Evolutionary conservation across 2,888 invertebrate species (phyloP).

Genomic region (Coleophora flavipennella): DNA sequence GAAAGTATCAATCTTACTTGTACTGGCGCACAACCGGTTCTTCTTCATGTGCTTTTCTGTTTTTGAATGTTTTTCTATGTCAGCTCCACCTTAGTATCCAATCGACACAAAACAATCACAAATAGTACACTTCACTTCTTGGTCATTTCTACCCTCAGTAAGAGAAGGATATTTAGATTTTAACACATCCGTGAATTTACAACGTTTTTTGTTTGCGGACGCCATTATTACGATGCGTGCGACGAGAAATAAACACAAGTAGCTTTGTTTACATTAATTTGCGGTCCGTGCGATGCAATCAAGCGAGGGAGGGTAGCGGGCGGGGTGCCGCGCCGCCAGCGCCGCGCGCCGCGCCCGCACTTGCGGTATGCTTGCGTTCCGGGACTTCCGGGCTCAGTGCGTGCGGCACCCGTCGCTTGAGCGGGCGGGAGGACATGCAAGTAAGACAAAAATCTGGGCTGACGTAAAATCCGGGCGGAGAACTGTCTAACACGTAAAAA

Average conservation of each 20-base stretch:
- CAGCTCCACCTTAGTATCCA: no score
- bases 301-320: neutral
- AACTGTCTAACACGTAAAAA: neutral
- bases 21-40: no score
- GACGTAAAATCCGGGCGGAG: conserved; percentile 1
- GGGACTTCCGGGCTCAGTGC: neutral
- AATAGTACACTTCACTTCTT: no score
- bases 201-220: conserved; percentile 2
- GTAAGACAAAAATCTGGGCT: conserved; percentile 1
- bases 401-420: conserved; percentile 1
- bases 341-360: conserved; percentile 1
- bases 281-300: neutral
- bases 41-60: no score
- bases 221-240: neutral
- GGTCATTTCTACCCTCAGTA: conserved; percentile 2
- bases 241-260: neutral
- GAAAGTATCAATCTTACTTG: no score
- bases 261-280: no score
- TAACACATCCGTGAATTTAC: conserved; percentile 1
- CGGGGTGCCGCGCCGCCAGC: conserved; percentile 1
- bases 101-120: no score
- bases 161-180: conserved; percentile 2
- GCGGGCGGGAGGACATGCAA: conserved; percentile 1
- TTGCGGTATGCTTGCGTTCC: conserved; percentile 1
- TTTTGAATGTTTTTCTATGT: no score